Conservation (phyloP, 1,140 invertebrate genomes). For the Papilio helenus region DNA sequence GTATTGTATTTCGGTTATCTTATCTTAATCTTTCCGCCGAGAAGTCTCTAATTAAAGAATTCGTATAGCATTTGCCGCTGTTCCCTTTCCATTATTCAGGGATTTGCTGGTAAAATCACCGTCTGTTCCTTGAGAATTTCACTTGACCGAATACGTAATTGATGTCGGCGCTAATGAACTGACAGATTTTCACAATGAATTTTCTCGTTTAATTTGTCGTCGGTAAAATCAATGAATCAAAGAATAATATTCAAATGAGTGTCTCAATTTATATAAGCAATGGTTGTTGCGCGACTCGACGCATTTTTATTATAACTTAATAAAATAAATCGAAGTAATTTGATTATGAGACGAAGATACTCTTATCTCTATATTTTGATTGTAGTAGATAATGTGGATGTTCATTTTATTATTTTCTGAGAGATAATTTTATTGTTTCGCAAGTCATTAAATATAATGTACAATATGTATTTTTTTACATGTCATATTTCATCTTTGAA, state of each 20-base stretch:
- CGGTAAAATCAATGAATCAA: background rate
- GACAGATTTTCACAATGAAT: conserved; percentile 18
- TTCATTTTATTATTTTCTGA: conserved; percentile 4
- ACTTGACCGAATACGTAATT: conserved; percentile 26
- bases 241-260: background rate
- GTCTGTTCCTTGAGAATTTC: conserved; percentile 8
- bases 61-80: background rate
- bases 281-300: background rate
- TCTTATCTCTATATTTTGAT: background rate
- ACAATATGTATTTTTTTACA: background rate
- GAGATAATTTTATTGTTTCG: conserved; percentile 7
- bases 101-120: background rate
- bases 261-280: background rate
- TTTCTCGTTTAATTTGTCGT: background rate
- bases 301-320: background rate
- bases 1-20: conserved; percentile 33
- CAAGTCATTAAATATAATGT: conserved; percentile 16
- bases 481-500: conserved; percentile 6
- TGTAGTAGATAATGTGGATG: background rate
- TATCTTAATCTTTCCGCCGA: conserved; percentile 5
- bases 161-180: conserved; percentile 9
- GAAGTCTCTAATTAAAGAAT: conserved; percentile 28
- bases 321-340: background rate
- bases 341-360: background rate
- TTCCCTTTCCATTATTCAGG: conserved; percentile 20